A percentile compares a stretch with the other conserved stretches of the same genome.
Conservation (phyloP, 1,140 invertebrate species). For the Aphaenogaster floridana region DNA sequence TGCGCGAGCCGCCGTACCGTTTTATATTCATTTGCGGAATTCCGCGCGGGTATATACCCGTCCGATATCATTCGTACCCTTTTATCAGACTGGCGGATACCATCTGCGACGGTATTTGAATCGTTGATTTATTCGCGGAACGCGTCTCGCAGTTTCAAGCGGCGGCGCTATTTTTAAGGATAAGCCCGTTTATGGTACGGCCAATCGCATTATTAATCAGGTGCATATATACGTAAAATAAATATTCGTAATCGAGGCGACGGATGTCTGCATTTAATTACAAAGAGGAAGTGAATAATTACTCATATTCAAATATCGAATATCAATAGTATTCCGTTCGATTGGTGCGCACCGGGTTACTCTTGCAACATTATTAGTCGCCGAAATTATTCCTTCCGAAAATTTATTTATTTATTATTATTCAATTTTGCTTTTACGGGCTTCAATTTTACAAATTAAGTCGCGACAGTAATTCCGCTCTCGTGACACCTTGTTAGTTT, state of each 20-base stretch:
- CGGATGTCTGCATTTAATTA: slow-evolving; percentile 35
- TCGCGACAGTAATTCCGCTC: neutral
- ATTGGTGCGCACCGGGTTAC: neutral
- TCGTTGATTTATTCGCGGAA: neutral
- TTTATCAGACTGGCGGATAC: slow-evolving; percentile 4
- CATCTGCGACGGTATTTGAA: neutral
- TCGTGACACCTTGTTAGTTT: neutral
- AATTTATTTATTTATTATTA: slow-evolving; percentile 15
- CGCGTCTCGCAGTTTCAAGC: neutral
- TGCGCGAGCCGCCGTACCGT: neutral
- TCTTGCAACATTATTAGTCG: neutral
- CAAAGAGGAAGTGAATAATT: neutral
- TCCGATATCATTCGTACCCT: neutral
- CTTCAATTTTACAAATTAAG: neutral
- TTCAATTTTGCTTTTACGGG: neutral
- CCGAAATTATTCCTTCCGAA: neutral
- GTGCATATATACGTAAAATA: neutral
- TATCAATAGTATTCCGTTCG: slow-evolving; percentile 18
- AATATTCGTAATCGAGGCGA: neutral
- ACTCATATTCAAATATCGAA: slow-evolving; percentile 36
- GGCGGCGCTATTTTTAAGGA: neutral
- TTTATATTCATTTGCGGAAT: slow-evolving; percentile 24
- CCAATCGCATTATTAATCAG: neutral
- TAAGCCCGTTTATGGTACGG: neutral
- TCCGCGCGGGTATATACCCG: neutral